Evolutionary conservation across 2,888 invertebrate species (phyloP).

Genomic region (Odontothrips loti): DNA sequence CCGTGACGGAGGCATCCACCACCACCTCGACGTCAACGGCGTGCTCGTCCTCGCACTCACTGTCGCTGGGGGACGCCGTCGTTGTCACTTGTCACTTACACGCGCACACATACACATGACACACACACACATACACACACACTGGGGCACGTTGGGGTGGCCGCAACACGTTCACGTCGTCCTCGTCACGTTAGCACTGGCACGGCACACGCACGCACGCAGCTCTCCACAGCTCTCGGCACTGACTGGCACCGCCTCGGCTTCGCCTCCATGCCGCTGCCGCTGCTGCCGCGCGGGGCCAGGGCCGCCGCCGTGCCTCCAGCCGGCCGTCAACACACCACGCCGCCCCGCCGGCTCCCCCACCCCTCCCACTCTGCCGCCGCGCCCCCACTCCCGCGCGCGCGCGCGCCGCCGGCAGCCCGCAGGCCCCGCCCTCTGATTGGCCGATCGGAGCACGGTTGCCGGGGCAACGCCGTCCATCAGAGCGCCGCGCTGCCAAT

Average conservation of each 20-base stretch:
- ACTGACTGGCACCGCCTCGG: constrained; percentile 7
- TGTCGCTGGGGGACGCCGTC: constrained; percentile 2
- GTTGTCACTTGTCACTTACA: not conserved
- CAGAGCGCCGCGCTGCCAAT: constrained; percentile 13
- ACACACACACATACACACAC: not conserved
- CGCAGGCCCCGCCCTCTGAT: constrained; percentile 40
- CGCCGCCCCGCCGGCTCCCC: constrained; percentile 31
- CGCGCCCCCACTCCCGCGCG: constrained; percentile 34
- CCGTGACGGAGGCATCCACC: constrained; percentile 51
- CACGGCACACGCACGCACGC: not conserved
- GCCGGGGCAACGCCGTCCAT: constrained; percentile 47
- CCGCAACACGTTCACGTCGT: not conserved
- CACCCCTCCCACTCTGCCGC: constrained; percentile 33
- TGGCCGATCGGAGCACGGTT: constrained; percentile 41
- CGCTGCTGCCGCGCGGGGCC: too few relatives aligned
- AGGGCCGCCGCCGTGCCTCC: not conserved
- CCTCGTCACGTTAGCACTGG: not conserved
- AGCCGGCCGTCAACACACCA: not conserved
- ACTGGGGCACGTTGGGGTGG: not conserved
- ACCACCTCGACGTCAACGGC: constrained; percentile 45
- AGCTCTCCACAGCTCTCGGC: not conserved
- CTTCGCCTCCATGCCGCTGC: not conserved
- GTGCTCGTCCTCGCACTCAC: constrained; percentile 50
- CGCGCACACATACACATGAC: not conserved
- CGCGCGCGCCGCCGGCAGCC: constrained; percentile 40